Evolutionary conservation across 2,888 invertebrate species (phyloP).

Genomic region (Ecdyonurus torrentis): DNA sequence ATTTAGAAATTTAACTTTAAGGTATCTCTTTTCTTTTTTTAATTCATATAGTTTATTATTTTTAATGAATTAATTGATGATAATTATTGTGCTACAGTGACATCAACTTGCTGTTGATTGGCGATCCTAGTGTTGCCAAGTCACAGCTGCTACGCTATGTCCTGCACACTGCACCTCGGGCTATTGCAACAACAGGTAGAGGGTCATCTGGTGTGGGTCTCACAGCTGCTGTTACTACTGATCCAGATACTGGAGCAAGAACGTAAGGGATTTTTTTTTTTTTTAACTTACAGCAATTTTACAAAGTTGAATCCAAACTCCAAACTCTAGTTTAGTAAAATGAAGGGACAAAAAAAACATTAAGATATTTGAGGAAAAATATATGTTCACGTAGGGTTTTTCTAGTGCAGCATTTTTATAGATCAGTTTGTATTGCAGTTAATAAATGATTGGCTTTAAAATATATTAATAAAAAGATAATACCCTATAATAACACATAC

Average conservation of each 20-base stretch:
- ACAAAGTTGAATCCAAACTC: too few relatives aligned
- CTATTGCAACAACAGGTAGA: constrained; percentile 92
- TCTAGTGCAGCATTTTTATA: too few relatives aligned
- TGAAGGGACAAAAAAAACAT: too few relatives aligned
- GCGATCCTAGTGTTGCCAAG: constrained; percentile 98
- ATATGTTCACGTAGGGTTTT: too few relatives aligned
- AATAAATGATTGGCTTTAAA: too few relatives aligned
- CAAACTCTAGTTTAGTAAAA: too few relatives aligned
- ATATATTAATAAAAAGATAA: too few relatives aligned
- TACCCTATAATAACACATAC: too few relatives aligned
- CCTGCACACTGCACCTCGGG: constrained; percentile 82
- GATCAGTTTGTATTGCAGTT: too few relatives aligned
- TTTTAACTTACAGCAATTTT: too few relatives aligned
- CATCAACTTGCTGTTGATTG: constrained; percentile 86
- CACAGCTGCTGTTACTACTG: constrained; percentile 95
- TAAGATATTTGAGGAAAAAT: too few relatives aligned
- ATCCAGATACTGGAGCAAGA: constrained; percentile 79
- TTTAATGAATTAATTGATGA: constrained; percentile 5
- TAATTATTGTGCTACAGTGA: constrained; percentile 34
- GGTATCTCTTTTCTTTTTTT: too few relatives aligned
- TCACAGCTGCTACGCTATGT: constrained; percentile 92
- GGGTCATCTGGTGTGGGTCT: constrained; percentile 97
- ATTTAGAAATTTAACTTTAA: neutral
- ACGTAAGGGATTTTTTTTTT: constrained; percentile 27
- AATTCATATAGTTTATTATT: constrained; percentile 6